A percentile compares a stretch with the other conserved stretches of the same genome.
Conservation (phyloP, 2,888 invertebrate genomes). For the Cyclophora punctaria region DNA sequence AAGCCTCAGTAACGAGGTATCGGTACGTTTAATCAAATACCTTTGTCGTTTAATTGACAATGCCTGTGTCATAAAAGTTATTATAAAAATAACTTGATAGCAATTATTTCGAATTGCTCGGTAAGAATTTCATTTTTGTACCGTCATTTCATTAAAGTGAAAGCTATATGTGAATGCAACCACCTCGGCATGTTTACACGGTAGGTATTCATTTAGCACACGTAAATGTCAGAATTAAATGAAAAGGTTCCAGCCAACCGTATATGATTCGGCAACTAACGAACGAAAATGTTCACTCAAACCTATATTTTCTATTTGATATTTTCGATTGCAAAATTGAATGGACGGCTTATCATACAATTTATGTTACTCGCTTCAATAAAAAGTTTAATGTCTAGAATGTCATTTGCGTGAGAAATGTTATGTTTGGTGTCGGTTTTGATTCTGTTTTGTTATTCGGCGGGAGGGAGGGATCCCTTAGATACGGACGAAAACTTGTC, state of each 20-base stretch:
- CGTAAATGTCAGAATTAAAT: conserved; percentile 1
- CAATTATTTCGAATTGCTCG: no score
- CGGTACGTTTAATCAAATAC: no score
- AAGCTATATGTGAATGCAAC: not conserved
- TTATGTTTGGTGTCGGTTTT: not conserved
- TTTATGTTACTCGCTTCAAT: conserved; percentile 48
- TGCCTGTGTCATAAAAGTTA: no score
- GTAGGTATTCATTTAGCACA: not conserved
- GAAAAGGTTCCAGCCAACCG: conserved; percentile 3
- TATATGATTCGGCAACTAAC: conserved; percentile 11
- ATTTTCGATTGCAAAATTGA: conserved; percentile 33
- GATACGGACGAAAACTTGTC: conserved; percentile 25
- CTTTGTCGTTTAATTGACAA: no score
- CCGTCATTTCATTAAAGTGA: not conserved
- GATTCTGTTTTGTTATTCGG: no score
- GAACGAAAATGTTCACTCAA: conserved; percentile 13
- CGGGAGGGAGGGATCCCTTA: not conserved
- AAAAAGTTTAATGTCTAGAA: conserved; percentile 28
- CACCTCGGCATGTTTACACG: not conserved
- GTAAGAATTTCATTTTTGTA: not conserved
- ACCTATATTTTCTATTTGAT: conserved; percentile 16
- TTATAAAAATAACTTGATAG: no score
- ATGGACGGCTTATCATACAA: conserved; percentile 39
- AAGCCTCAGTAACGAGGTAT: no score
- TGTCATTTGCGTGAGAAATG: not conserved